Conservation (phyloP, 92 coral and sea anemone species). For the Palythoa grandis region DNA sequence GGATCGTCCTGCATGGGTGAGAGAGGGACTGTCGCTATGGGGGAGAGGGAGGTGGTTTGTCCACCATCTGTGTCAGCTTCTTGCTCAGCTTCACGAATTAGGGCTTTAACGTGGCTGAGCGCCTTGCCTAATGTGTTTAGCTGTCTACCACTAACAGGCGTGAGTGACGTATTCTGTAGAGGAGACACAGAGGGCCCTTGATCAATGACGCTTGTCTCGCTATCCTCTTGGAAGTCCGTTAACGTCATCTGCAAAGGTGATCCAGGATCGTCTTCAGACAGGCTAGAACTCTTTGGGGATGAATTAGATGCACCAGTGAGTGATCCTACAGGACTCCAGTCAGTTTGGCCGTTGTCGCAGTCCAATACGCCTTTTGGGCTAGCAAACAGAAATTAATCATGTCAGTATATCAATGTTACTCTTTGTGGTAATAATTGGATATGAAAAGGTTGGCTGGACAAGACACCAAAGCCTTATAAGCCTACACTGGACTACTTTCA, state of each 20-base stretch:
- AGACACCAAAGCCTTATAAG: too few species aligned
- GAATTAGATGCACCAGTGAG: slow-evolving; percentile 10
- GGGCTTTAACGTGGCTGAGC: slow-evolving; percentile 86
- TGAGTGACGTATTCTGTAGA: neutral
- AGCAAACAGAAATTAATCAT: neutral
- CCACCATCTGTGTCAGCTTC: slow-evolving; percentile 78
- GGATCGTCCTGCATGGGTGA: slow-evolving; percentile 79
- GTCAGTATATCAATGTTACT: neutral
- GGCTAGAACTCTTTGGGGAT: slow-evolving; percentile 33
- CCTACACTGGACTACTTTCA: too few species aligned
- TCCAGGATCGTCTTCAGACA: slow-evolving; percentile 35
- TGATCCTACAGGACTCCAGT: slow-evolving; percentile 22
- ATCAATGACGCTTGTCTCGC: neutral
- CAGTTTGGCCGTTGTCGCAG: neutral
- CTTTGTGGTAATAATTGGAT: neutral
- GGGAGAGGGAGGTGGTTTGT: slow-evolving; percentile 50
- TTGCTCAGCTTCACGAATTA: slow-evolving; percentile 94
- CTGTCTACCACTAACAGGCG: slow-evolving; percentile 38
- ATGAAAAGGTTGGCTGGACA: too few species aligned
- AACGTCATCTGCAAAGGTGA: slow-evolving; percentile 30
- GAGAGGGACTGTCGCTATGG: slow-evolving; percentile 69
- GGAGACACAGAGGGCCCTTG: neutral
- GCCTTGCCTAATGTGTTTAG: slow-evolving; percentile 81
- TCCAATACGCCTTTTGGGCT: slow-evolving; percentile 4
- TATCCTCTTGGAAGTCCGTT: slow-evolving; percentile 8